Base-by-base conservation (phyloP, 2,113 vertebrate genomes). In the Vulpes ferrilata region DNA sequence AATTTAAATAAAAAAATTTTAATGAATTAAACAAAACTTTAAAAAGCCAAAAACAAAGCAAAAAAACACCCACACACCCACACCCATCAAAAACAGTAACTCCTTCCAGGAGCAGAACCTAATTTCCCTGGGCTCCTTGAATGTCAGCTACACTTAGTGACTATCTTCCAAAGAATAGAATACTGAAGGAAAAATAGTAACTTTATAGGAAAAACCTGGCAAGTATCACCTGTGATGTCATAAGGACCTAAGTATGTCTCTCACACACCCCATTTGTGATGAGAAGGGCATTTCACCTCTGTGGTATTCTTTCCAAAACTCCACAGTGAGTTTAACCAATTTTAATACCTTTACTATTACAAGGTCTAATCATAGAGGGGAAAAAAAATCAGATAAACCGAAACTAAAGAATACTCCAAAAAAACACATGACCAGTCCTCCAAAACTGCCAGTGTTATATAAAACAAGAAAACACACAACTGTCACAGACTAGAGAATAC, bases 291-390 rank as follows among this genome's bases (percentile, higher is more conserved):
- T 32, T 51, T 93, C 30, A 57, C 57, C 12, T 81, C 38, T 59
- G 55, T 17, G 55, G 57, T 53, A 51, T 67, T 62, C 80, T 71
- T 78, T 43, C 62, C 43, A 64, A 95, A 96, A 79, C 25, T 11
- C 32, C 15, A 79, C 57, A 73, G 64, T 43, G 30, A 85, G n/a
- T 53, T 20, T 69, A 53, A 59, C 65, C 53, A 60, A 90, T 90
- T 38, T 69, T 87, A 87, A 93, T 81, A 79, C 53, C 65, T 95
- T 78, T 51, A 74, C 53, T 81, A 86, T 48, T 22, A 78, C 43
- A 15, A 95, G 20, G 60, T 65, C 64, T 91, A 86, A 90, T 59
- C 48, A 65, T 16, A 43, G 62, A 19, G 20, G 5, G 6, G 7
- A n/a, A 30, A n/a, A 19, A 48, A 27, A 85, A 80, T 86, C 65